These are phyloP conservation scores for Spondyliosoma cantharus DNA, from an alignment of 2,797 vertebrate species.

Conservation along the genomic window DNA sequence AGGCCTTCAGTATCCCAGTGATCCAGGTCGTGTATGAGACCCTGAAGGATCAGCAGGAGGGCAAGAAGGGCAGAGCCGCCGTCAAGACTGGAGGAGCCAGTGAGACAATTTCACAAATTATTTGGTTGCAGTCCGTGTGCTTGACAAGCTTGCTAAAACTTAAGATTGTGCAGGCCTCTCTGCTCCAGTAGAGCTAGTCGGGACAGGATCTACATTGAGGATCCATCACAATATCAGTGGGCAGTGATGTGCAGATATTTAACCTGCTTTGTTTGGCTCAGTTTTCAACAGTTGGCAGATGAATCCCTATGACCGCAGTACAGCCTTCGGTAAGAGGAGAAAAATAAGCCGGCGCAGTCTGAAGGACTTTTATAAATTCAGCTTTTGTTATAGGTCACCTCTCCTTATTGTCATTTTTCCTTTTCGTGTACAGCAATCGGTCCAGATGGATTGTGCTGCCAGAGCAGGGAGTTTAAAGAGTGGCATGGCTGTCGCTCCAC, in stretches of 20 bases:
- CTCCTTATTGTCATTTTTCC: not conserved
- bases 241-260: not conserved
- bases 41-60: conserved; percentile 95
- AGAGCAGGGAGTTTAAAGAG: conserved; percentile 98
- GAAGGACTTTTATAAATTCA: not conserved
- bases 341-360: not conserved
- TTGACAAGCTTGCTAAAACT: not conserved
- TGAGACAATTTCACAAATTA: conserved; percentile 64
- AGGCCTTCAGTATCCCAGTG: conserved; percentile 98
- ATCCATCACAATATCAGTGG: no score
- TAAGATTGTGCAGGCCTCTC: not conserved
- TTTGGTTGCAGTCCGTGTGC: conserved; percentile 1
- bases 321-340: conserved; percentile 92
- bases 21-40: conserved; percentile 99
- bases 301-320: conserved; percentile 97
- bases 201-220: not conserved
- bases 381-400: not conserved
- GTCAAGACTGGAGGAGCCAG: conserved; percentile 93
- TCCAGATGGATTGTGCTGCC: conserved; percentile 93
- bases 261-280: conserved; percentile 65
- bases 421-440: conserved; percentile 89
- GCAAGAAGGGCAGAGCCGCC: conserved; percentile 91
- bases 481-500: conserved; percentile 98
- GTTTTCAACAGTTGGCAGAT: conserved; percentile 99
- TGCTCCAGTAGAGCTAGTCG: not conserved